Evolutionary conservation across 2,888 invertebrate genomes (phyloP), one percentile per base, ranked within the genome.

Genomic region (Macrophya annulata): DNA sequence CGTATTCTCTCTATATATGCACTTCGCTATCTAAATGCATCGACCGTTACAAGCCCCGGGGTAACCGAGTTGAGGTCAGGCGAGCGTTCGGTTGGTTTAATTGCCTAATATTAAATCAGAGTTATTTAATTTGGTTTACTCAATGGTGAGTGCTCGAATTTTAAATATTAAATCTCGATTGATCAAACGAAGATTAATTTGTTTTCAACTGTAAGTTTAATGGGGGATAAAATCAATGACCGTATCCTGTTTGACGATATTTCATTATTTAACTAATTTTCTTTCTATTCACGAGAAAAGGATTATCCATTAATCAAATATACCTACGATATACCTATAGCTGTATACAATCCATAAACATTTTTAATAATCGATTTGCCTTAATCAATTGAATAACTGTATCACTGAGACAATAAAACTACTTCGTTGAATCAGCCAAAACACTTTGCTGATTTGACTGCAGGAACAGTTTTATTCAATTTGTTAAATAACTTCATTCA

Each of bases 41-140:
- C 51, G 51, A 31, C 31, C 77, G 31, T 77, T 51, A 77, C 51
- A 25, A 48, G 51, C 77, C 51, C 55, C 17, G 51, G 51, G 77
- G 77, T 77, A 77, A 77, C 55, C 77, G 21, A 77, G 31, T 51
- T 37, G 51, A 55, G 51, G 77, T 51, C 31, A 37, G 77, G 55
- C 77, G 51, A 55, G 17, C 55, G 31, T 25, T 77, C n/a, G 17
- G 31, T 17, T 17, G 31, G 10, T 77, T 77, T 37, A 37, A 77
- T 77, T 55, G 21, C 31, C 51, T 77, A 6, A 77, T 51, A 77
- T 77, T 31, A 37, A 77, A 77, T 55, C 31, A 77, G 31, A 48
- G 31, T 55, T 77, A 37, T 77, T 37, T 51, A 17, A 68, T 72
- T 21, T 21, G 21, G 40, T 17, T 72, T 40, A 43, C 72, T 9